Evolutionary conservation across 1,140 invertebrate species (phyloP).

Genomic region (Anthonomus grandis): DNA sequence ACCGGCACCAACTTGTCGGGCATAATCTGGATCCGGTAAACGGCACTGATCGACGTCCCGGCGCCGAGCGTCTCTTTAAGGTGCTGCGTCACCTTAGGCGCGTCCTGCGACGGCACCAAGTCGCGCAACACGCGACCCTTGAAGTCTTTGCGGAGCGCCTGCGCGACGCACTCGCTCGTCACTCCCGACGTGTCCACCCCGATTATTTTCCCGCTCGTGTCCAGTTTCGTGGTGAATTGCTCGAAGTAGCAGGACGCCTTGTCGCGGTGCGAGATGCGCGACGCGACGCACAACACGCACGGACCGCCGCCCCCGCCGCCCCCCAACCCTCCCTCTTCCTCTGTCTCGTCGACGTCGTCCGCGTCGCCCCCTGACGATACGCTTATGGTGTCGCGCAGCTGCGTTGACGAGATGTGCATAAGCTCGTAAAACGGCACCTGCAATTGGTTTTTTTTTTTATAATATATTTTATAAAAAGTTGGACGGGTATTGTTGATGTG

Average conservation of each 20-base stretch:
- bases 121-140: conserved; percentile 70
- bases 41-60: conserved; percentile 66
- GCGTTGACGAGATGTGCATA: conserved; percentile 66
- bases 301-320: conserved; percentile 49
- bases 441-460: not conserved
- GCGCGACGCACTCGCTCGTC: conserved; percentile 58
- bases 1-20: conserved; percentile 74
- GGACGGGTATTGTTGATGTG: not conserved
- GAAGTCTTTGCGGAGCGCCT: conserved; percentile 69
- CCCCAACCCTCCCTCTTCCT: conserved; percentile 47
- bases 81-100: conserved; percentile 67
- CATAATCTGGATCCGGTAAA: conserved; percentile 73
- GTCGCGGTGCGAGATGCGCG: conserved; percentile 79
- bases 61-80: conserved; percentile 69
- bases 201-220: conserved; percentile 79
- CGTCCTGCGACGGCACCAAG: conserved; percentile 73
- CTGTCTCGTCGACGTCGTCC: too few species aligned
- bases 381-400: conserved; percentile 54
- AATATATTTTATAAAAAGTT: not conserved
- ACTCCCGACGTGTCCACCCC: conserved; percentile 71
- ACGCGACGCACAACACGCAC: conserved; percentile 76
- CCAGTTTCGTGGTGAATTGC: conserved; percentile 90
- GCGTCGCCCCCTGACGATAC: too few species aligned
- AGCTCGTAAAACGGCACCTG: conserved; percentile 61
- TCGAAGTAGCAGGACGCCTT: conserved; percentile 71